Evolutionary conservation across 2,113 vertebrate genomes (phyloP).

Genomic region (Acanthisitta chloris): DNA sequence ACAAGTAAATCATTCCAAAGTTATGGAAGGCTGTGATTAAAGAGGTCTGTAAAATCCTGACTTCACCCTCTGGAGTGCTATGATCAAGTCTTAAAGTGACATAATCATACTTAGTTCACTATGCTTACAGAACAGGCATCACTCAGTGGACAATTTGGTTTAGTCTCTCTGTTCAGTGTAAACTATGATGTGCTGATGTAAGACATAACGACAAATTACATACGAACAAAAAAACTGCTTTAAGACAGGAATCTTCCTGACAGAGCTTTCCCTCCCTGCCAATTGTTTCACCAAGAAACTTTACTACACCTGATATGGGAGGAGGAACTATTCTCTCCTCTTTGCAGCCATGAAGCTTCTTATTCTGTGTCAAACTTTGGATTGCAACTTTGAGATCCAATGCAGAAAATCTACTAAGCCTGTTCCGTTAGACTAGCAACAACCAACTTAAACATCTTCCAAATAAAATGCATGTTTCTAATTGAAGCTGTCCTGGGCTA

Average conservation of each 20-base stretch:
- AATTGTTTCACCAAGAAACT: not conserved
- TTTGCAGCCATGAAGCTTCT: not conserved
- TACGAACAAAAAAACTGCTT: not conserved
- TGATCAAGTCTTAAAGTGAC: not conserved
- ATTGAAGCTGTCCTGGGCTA: not conserved
- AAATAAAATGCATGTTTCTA: not conserved
- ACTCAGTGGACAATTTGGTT: not conserved
- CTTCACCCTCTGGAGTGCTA: not conserved
- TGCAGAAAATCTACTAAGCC: not conserved
- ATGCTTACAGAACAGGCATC: fast-evolving
- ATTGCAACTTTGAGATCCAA: not conserved
- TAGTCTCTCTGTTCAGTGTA: not conserved
- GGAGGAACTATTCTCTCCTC: not conserved
- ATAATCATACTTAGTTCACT: fast-evolving
- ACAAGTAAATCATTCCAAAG: not conserved
- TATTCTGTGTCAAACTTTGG: not conserved
- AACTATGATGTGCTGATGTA: not conserved
- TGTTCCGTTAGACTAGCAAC: not conserved
- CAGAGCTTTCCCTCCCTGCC: not conserved
- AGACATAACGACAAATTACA: not conserved
- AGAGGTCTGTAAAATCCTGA: not conserved
- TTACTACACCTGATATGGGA: fast-evolving
- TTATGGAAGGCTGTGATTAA: not conserved
- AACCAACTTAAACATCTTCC: not conserved
- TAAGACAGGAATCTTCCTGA: not conserved